Evolutionary conservation across 2,888 invertebrate genomes (phyloP).

Genomic region (Auanema sp.): DNA sequence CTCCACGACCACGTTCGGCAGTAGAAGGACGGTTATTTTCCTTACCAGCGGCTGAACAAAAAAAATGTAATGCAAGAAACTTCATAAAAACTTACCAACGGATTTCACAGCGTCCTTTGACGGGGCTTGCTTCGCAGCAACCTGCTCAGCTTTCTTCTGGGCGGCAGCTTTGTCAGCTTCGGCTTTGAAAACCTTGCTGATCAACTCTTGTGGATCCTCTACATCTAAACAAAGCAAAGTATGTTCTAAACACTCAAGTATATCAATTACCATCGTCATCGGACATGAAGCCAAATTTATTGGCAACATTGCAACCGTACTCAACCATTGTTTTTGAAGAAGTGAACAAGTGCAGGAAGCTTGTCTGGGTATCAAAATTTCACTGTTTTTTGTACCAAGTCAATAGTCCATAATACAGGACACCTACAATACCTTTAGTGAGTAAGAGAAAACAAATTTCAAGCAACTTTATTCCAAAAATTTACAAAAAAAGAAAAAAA

Average conservation of each 20-base stretch:
- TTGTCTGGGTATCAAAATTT: slow-evolving; percentile 21
- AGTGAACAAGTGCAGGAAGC: slow-evolving; percentile 32
- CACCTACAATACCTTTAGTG: slow-evolving; percentile 15
- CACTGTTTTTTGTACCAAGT: slow-evolving; percentile 29
- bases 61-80: neutral
- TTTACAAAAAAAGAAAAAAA: too few relatives aligned
- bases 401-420: slow-evolving; percentile 46
- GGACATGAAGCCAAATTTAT: slow-evolving; percentile 55
- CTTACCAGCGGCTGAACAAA: slow-evolving; percentile 12
- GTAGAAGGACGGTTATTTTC: slow-evolving; percentile 24
- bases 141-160: slow-evolving; percentile 23
- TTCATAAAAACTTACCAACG: slow-evolving; percentile 7
- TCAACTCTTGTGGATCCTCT: slow-evolving; percentile 52
- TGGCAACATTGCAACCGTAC: slow-evolving; percentile 55
- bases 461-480: too few relatives aligned
- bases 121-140: slow-evolving; percentile 15
- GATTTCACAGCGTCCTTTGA: slow-evolving; percentile 11
- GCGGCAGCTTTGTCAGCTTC: slow-evolving; percentile 42
- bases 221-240: slow-evolving; percentile 38
- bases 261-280: slow-evolving; percentile 52
- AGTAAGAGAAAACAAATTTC: too few relatives aligned
- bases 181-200: slow-evolving; percentile 45
- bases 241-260: neutral
- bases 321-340: slow-evolving; percentile 35
- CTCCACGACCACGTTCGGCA: slow-evolving; percentile 47